Percentiles rank a stretch among this genome's conserved stretches.
Evolutionary conservation across 2,113 vertebrate species (phyloP).

Genomic region (Poecilia latipinna): DNA sequence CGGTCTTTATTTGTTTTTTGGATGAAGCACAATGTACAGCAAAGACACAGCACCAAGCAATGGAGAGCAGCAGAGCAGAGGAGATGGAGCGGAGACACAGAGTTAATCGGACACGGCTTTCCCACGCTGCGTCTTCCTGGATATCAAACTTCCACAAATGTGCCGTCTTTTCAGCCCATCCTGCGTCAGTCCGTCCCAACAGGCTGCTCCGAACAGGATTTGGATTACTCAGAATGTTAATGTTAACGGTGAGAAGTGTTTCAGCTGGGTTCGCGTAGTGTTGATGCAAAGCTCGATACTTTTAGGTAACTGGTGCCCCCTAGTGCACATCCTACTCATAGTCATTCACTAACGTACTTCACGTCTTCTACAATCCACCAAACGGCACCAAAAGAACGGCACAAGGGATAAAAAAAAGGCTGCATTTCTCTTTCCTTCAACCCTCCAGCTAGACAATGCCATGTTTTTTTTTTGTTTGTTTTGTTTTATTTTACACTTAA

Average conservation of each 20-base stretch:
- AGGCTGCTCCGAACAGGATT: slow-evolving; percentile 18
- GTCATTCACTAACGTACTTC: slow-evolving; percentile 44
- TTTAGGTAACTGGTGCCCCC: slow-evolving; percentile 45
- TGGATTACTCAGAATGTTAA: slow-evolving; percentile 2
- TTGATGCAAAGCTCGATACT: slow-evolving; percentile 41
- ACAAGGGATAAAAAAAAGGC: slow-evolving; percentile 42
- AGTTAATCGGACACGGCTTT: slow-evolving; percentile 46
- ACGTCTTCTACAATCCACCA: slow-evolving; percentile 66
- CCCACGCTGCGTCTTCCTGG: slow-evolving; percentile 12
- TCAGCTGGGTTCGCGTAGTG: slow-evolving; percentile 7
- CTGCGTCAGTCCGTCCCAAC: slow-evolving; percentile 13
- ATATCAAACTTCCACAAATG: neutral
- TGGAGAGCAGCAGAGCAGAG: slow-evolving; percentile 79
- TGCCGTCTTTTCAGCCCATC: slow-evolving; percentile 13
- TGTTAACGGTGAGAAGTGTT: slow-evolving; percentile 20
- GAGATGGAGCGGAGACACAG: slow-evolving; percentile 65
- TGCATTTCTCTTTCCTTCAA: slow-evolving; percentile 16
- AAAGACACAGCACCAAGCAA: slow-evolving; percentile 95
- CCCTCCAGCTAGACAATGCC: slow-evolving; percentile 44
- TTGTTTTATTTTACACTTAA: slow-evolving; percentile 39
- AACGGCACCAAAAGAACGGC: slow-evolving; percentile 62
- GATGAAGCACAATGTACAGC: slow-evolving; percentile 90
- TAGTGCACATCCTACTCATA: slow-evolving; percentile 54
- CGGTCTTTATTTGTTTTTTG: slow-evolving; percentile 85
- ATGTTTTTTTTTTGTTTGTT: slow-evolving; percentile 15